Conservation (phyloP, 1,140 invertebrate species). For the Drosophila suzukii region DNA sequence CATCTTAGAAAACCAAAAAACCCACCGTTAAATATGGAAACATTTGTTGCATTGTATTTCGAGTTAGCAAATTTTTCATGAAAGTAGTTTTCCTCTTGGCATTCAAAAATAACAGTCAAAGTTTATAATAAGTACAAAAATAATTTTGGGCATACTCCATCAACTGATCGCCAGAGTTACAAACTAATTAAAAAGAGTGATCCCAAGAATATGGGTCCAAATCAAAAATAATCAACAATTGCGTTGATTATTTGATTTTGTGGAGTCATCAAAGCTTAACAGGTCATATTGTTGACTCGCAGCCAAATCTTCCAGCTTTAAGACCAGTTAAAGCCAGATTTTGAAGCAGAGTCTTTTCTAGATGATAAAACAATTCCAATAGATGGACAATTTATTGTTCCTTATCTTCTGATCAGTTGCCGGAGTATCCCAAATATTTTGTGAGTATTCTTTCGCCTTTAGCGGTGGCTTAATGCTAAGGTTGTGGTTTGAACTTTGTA, state of each 20-base stretch:
- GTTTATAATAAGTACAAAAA: conserved; percentile 60
- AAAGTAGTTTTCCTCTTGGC: conserved; percentile 23
- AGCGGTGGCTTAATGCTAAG: conserved; percentile 61
- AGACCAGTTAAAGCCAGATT: conserved; percentile 51
- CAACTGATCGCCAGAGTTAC: conserved; percentile 35
- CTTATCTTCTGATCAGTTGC: conserved; percentile 8
- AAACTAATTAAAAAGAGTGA: conserved; percentile 54
- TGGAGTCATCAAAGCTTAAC: conserved; percentile 24
- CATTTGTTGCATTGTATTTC: conserved; percentile 68
- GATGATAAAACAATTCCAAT: not conserved
- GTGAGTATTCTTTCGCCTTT: conserved; percentile 65
- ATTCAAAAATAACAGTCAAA: conserved; percentile 74
- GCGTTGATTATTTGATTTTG: conserved; percentile 51
- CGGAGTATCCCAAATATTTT: conserved; percentile 30
- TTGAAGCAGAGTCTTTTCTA: conserved; percentile 18
- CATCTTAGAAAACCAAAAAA: not conserved
- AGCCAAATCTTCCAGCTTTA: conserved; percentile 44
- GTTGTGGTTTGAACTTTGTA: conserved; percentile 74
- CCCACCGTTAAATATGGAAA: conserved; percentile 35
- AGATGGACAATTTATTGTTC: conserved; percentile 6
- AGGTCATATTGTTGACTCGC: conserved; percentile 14
- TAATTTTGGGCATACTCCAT: conserved; percentile 31
- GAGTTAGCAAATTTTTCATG: conserved; percentile 47
- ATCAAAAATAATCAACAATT: conserved; percentile 49
- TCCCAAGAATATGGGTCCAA: conserved; percentile 15